phyloP scores from a whole-genome alignment of 64 coral and sea anemone species.

The Pocillopora verrucosa region DNA sequence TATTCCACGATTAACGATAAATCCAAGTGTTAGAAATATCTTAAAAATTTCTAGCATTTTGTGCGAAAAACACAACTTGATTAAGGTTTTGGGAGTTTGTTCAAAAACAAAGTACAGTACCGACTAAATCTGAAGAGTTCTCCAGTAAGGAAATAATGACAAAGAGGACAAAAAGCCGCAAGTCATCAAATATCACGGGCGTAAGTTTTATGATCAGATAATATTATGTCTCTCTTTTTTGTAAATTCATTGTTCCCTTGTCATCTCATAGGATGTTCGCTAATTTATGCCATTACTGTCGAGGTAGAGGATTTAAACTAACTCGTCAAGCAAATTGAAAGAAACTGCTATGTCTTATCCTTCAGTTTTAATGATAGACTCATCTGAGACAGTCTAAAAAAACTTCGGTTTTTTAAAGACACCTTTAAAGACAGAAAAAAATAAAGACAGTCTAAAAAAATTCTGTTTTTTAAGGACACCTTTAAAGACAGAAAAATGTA shows the following conservation, averaged over 20 bases:
- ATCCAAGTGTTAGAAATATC: background rate
- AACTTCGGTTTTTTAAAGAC: too few species aligned
- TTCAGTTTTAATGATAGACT: too few species aligned
- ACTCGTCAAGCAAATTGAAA: background rate
- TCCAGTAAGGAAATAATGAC: background rate
- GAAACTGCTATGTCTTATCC: background rate
- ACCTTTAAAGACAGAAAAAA: too few species aligned
- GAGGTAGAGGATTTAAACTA: background rate
- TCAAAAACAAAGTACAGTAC: background rate
- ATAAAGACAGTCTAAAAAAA: too few species aligned
- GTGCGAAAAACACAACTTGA: background rate
- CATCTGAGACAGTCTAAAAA: too few species aligned
- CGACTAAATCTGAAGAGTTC: background rate
- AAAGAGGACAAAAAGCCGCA: background rate
- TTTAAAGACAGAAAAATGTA: too few species aligned
- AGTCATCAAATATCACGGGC: conserved; percentile 19
- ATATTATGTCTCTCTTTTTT: background rate
- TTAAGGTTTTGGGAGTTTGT: background rate
- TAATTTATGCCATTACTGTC: conserved; percentile 15
- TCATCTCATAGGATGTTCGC: background rate
- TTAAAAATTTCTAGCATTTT: background rate
- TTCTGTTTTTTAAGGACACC: too few species aligned
- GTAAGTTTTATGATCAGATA: background rate
- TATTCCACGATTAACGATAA: background rate
- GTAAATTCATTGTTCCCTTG: conserved; percentile 11